Evolutionary conservation across 2,888 invertebrate genomes (phyloP).

Genomic region (Brenthis hecate): DNA sequence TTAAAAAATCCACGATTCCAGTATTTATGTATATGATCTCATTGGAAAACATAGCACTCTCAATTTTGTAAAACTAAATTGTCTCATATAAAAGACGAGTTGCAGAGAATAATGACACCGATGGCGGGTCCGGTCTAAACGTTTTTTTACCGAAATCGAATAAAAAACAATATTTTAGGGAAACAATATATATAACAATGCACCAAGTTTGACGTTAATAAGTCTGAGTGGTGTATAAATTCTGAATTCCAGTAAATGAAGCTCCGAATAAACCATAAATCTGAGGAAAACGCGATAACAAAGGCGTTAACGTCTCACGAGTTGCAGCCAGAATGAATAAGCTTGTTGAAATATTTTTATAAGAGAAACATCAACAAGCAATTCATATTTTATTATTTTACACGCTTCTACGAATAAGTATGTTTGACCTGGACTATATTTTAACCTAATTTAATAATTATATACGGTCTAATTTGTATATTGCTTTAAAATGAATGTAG

Average conservation of each 20-base stretch:
- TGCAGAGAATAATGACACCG: constrained; percentile 13
- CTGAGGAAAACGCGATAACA: constrained; percentile 33
- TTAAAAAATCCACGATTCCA: too few relatives aligned
- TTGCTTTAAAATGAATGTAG: too few relatives aligned
- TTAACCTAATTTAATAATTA: too few relatives aligned
- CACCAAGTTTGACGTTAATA: constrained; percentile 33
- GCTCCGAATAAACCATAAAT: constrained; percentile 35
- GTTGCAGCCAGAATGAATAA: constrained; percentile 22
- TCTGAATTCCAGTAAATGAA: constrained; percentile 38
- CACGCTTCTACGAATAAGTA: too few relatives aligned
- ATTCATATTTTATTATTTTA: too few relatives aligned
- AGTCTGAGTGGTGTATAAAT: constrained; percentile 35
- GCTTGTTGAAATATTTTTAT: not conserved
- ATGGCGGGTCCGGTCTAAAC: constrained; percentile 10
- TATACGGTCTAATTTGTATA: too few relatives aligned
- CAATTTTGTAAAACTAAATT: constrained; percentile 9
- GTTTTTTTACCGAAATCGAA: constrained; percentile 13
- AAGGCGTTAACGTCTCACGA: constrained; percentile 30
- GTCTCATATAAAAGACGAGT: constrained; percentile 1
- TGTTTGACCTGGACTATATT: too few relatives aligned
- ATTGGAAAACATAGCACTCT: not conserved
- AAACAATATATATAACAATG: constrained; percentile 29
- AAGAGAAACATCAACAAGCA: too few relatives aligned
- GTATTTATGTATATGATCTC: too few relatives aligned
- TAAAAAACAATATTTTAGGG: constrained; percentile 25